Evolutionary conservation across 1,140 invertebrate species (phyloP), one percentile per base, ranked within the genome.

Genomic region (Drosophila elegans): DNA sequence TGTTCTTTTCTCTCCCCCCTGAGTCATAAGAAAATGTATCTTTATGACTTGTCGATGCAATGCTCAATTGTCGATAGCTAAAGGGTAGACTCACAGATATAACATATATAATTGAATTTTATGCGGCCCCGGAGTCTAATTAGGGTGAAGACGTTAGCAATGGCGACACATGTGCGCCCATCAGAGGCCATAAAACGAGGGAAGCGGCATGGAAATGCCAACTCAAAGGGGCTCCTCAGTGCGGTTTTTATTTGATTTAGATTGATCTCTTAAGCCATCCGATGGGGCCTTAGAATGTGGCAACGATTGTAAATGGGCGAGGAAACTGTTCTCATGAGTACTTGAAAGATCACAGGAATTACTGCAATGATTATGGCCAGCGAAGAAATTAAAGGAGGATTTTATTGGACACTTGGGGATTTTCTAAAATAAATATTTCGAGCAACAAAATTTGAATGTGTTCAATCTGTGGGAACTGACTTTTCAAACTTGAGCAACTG

Each of bases 181-280:
- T 29, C 29, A 57, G 41, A 53, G 68, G 60, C 62, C 61, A 86
- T 86, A 79, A 82, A 86, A 81, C 34, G 5, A 36, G 36, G 39
- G 29, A 73, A 74, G 51, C 21, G 39, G 54, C 29, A 72, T 39
- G 51, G 67, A 39, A 67, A 75, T 86, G 62, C 29, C 48, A 32
- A 16, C 48, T 51, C 48, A 34, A 51, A 34, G 48, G 78, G 36
- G 42, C 42, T 73, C 57, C 62, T 48, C 38, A 61, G 72, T 63
- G 60, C 64, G 61, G 36, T 57, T 82, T 86, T 86, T 88, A 86
- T 86, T 88, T 75, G 79, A 88, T 86, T 86, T 88, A 83, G 84
- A 86, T 86, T 88, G 82, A 86, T 86, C 82, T 86, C 79, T 76
- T 75, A 82, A 76, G 75, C 71, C 45, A 39, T 60, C 44, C 45